These are phyloP conservation scores for Bicyclus anynana DNA, from an alignment of 1,140 invertebrate genomes.

Conservation along the genomic window DNA sequence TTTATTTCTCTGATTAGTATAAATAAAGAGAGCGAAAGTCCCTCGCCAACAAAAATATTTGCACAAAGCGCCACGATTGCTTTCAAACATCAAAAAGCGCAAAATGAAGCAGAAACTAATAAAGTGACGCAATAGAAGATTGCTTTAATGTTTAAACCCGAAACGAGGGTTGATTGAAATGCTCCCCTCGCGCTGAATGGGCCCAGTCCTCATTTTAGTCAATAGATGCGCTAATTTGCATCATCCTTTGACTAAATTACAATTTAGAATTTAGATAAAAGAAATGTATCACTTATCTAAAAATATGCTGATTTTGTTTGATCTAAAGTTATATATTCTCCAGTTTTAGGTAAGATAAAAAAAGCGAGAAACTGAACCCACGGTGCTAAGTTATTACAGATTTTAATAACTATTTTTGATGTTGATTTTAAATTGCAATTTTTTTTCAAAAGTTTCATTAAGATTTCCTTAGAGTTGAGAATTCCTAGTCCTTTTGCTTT, in stretches of 20 bases:
- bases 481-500: no score
- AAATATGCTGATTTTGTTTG: no score
- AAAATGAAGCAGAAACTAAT: conserved; percentile 70
- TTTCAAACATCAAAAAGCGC: conserved; percentile 68
- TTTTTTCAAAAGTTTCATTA: no score
- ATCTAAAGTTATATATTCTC: no score
- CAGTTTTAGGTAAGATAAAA: no score
- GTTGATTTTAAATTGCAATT: no score
- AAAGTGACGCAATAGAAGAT: conserved; percentile 68
- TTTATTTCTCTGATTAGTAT: not conserved
- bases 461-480: no score
- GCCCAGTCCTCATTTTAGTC: conserved; percentile 59
- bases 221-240: conserved; percentile 74
- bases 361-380: no score
- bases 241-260: conserved; percentile 55
- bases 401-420: no score
- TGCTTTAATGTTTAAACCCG: conserved; percentile 72
- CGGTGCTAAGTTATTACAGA: no score
- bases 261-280: conserved; percentile 30
- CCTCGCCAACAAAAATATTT: conserved; percentile 35
- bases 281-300: not conserved
- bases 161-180: conserved; percentile 69
- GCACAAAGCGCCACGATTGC: conserved; percentile 53
- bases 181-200: conserved; percentile 61
- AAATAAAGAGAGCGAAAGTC: conserved; percentile 27